These are phyloP conservation scores for Crotalus horridus DNA, from an alignment of 2,113 vertebrate genomes.

Conservation along the genomic window DNA sequence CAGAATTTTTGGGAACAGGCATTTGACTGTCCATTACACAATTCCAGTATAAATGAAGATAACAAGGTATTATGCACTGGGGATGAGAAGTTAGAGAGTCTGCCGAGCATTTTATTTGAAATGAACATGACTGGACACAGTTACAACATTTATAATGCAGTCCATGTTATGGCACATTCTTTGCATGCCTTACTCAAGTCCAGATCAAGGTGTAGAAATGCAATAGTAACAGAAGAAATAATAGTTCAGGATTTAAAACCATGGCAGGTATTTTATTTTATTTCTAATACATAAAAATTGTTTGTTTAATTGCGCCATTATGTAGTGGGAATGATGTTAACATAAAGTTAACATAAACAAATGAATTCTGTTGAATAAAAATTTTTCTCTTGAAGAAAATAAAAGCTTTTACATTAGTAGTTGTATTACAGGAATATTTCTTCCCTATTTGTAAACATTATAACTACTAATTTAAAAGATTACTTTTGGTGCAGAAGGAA, in stretches of 20 bases:
- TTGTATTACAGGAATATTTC: neutral
- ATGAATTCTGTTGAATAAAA: neutral
- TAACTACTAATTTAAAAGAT: neutral
- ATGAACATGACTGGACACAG: neutral
- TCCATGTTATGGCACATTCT: neutral
- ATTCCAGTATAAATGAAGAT: fast-evolving
- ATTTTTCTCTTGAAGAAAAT: too few relatives aligned
- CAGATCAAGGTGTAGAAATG: neutral
- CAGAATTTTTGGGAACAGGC: neutral
- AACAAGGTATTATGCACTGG: neutral
- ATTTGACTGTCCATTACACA: neutral
- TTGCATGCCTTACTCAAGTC: neutral
- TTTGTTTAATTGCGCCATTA: too few relatives aligned
- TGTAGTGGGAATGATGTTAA: neutral
- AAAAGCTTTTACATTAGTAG: too few relatives aligned
- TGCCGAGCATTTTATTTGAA: neutral
- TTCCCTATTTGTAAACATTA: neutral
- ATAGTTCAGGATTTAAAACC: neutral
- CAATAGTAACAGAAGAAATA: fast-evolving
- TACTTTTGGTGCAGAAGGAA: too few relatives aligned
- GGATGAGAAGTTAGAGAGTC: neutral
- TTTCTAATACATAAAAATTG: too few relatives aligned
- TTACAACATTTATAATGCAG: neutral
- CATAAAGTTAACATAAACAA: too few relatives aligned
- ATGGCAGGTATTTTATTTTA: neutral